Conservation (phyloP, 92 coral and sea anemone species). For the Plumapathes pennacea region DNA sequence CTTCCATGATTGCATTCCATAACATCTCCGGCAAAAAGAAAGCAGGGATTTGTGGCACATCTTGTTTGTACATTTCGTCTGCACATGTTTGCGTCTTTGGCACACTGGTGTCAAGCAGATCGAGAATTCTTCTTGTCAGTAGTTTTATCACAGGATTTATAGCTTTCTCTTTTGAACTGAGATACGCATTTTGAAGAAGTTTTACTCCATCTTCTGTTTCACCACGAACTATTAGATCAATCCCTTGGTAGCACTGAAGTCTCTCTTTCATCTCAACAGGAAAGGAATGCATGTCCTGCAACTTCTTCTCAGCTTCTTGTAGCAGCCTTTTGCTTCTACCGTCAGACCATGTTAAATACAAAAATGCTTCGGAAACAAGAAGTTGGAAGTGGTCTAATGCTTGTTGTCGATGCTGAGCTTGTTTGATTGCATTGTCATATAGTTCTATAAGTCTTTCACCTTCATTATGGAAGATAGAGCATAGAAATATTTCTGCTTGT, state of each 20-base stretch:
- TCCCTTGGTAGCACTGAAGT: conserved; percentile 16
- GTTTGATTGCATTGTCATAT: conserved; percentile 7
- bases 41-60: no score
- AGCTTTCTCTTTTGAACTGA: no score
- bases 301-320: not conserved
- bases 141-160: no score
- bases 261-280: conserved; percentile 5
- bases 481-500: conserved; percentile 15
- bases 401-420: not conserved
- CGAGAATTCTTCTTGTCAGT: no score
- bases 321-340: not conserved
- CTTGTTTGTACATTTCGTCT: no score
- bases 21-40: no score
- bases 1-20: no score
- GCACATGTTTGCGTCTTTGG: no score
- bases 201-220: conserved; percentile 3
- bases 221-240: not conserved
- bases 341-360: not conserved
- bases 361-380: conserved; percentile 3
- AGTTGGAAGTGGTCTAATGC: not conserved
- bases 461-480: not conserved
- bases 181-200: no score
- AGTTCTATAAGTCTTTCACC: not conserved
- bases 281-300: not conserved
- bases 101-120: no score